A percentile compares a stretch with the other conserved stretches of the same genome.
Conservation (phyloP, 2,888 invertebrate species). For the Agrochola lota region DNA sequence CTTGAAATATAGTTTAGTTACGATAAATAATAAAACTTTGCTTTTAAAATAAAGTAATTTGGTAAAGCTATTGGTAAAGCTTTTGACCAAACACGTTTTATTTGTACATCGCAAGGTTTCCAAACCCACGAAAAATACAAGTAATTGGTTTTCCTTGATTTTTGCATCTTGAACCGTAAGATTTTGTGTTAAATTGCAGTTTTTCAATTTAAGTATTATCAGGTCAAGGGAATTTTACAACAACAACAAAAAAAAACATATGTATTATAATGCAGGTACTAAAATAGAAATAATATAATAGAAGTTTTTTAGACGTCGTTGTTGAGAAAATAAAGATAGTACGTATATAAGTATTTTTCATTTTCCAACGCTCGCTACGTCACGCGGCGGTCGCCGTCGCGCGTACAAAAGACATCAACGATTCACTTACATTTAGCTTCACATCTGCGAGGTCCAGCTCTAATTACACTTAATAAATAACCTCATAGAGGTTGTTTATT, state of each 20-base stretch:
- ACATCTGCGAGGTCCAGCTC: slow-evolving; percentile 29
- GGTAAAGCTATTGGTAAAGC: slow-evolving; percentile 7
- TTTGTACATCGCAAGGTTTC: slow-evolving; percentile 38
- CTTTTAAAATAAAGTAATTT: background rate
- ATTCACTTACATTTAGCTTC: background rate
- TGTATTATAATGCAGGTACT: no score
- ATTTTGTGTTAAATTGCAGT: slow-evolving; percentile 12
- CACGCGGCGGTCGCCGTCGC: background rate
- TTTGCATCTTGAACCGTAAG: slow-evolving; percentile 2
- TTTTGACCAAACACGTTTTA: slow-evolving; percentile 5
- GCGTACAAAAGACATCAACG: slow-evolving; percentile 66
- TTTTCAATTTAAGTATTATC: slow-evolving; percentile 10
- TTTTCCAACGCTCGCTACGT: background rate
- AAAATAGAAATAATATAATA: background rate
- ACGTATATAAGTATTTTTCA: background rate
- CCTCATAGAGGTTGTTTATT: no score
- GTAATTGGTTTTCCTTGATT: slow-evolving; percentile 36
- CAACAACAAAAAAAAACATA: background rate
- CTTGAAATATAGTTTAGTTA: background rate
- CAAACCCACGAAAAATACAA: slow-evolving; percentile 34
- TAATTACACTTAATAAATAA: slow-evolving; percentile 38
- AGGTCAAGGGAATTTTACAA: slow-evolving; percentile 33
- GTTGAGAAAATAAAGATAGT: no score
- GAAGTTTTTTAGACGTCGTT: no score
- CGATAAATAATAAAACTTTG: background rate